Percentiles rank a stretch among this genome's conserved stretches.
Conservation (phyloP, 1,140 invertebrate genomes). For the Brachionus rotundiformis region DNA sequence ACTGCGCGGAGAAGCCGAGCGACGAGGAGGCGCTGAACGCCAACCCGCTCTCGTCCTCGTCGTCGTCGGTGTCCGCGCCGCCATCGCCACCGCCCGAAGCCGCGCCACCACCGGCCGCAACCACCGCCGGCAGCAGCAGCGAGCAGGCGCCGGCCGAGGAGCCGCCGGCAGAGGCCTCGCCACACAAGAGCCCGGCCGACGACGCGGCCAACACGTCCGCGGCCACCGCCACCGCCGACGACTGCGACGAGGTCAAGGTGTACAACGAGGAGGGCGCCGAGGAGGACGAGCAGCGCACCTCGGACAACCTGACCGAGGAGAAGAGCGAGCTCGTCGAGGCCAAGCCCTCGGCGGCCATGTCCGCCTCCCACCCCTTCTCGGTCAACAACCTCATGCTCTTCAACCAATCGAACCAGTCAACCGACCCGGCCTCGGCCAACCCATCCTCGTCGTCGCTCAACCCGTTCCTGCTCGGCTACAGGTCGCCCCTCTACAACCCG, state of each 20-base stretch:
- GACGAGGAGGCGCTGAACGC: not conserved
- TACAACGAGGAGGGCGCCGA: slow-evolving; percentile 45
- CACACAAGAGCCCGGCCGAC: not conserved
- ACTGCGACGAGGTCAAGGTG: slow-evolving; percentile 44
- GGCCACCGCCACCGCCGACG: not conserved
- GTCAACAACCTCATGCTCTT: slow-evolving; percentile 9
- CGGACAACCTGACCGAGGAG: slow-evolving; percentile 24
- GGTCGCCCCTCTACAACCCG: slow-evolving; percentile 22
- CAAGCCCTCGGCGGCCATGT: not conserved
- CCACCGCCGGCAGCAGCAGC: not conserved
- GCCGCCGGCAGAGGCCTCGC: not conserved
- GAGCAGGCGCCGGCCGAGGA: slow-evolving; percentile 37
- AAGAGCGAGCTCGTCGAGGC: slow-evolving; percentile 36
- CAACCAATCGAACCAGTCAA: not conserved
- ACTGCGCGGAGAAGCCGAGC: not conserved
- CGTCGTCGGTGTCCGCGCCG: not conserved
- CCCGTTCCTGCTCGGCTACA: slow-evolving; percentile 29
- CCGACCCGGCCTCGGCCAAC: not conserved
- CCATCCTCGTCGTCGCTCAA: not conserved
- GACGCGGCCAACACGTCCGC: not conserved
- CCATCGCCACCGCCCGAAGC: not conserved
- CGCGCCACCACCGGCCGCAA: not conserved
- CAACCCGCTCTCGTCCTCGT: not conserved
- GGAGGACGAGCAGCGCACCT: slow-evolving; percentile 46
- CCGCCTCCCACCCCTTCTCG: not conserved